These are phyloP conservation scores for Psammodynastes pulverulentus DNA, from an alignment of 2,113 vertebrate species.

Conservation along the genomic window DNA sequence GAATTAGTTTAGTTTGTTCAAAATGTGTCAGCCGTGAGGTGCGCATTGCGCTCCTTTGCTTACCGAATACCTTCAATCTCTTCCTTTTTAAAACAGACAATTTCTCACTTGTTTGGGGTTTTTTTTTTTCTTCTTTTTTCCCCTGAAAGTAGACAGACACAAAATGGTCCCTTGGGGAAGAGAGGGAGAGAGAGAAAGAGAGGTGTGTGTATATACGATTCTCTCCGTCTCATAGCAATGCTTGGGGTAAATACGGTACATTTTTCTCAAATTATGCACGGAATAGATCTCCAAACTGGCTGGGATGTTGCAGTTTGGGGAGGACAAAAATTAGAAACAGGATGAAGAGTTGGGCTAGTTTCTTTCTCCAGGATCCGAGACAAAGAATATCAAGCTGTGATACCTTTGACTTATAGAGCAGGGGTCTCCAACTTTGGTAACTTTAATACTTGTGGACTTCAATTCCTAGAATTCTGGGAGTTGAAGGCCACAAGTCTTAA, in stretches of 20 bases:
- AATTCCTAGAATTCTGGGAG: too few relatives aligned
- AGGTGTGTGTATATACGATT: background rate
- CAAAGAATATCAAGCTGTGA: background rate
- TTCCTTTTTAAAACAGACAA: background rate
- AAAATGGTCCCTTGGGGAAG: background rate
- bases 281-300: background rate
- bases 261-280: background rate
- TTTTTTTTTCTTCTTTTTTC: background rate
- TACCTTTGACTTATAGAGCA: background rate
- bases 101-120: background rate
- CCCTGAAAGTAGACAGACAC: accelerated
- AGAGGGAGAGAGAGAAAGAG: background rate
- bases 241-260: background rate
- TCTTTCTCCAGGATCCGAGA: background rate
- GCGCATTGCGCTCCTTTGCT: accelerated
- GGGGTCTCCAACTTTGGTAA: too few relatives aligned
- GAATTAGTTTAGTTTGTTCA: background rate
- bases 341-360: background rate
- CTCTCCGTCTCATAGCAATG: background rate
- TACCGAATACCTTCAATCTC: background rate
- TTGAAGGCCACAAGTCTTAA: too few relatives aligned
- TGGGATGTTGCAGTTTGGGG: background rate
- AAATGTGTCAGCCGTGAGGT: background rate
- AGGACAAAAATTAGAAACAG: background rate
- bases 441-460: too few relatives aligned